phyloP scores from a whole-genome alignment of 92 coral and sea anemone genomes.

The Paramuricea clavata region DNA sequence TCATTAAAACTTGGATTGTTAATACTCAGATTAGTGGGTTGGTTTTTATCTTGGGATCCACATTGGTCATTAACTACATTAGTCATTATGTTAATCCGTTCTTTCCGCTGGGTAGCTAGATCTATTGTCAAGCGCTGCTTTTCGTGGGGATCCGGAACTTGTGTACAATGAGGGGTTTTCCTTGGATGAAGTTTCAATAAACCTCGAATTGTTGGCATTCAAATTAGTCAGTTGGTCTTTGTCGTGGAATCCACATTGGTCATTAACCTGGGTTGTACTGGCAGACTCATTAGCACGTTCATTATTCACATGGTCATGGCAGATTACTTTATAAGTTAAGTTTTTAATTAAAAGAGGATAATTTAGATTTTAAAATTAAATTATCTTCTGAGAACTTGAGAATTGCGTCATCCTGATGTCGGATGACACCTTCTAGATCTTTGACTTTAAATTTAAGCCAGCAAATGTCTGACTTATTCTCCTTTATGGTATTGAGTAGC shows the following conservation, averaged over 20 bases:
- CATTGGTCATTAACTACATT: no score
- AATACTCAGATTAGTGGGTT: no score
- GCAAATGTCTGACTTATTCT: neutral
- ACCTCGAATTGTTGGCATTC: neutral
- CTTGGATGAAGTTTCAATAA: neutral
- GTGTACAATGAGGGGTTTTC: neutral
- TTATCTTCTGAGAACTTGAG: neutral
- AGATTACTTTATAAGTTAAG: neutral
- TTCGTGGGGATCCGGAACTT: no score
- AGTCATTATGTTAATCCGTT: no score
- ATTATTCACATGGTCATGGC: constrained; percentile 1
- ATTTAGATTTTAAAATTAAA: neutral
- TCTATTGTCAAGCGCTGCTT: no score
- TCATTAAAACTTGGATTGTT: neutral
- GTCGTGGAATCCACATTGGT: no score
- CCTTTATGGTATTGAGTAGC: neutral
- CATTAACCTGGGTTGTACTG: neutral
- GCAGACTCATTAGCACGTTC: neutral
- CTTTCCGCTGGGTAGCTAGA: no score
- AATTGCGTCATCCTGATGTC: neutral
- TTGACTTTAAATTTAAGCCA: neutral
- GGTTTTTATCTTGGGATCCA: neutral
- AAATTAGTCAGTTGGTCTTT: neutral
- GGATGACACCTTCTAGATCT: constrained; percentile 11
- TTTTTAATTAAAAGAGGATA: constrained; percentile 22